Evolutionary conservation across 2,797 vertebrate species (phyloP).

Genomic region (Gouania willdenowi): DNA sequence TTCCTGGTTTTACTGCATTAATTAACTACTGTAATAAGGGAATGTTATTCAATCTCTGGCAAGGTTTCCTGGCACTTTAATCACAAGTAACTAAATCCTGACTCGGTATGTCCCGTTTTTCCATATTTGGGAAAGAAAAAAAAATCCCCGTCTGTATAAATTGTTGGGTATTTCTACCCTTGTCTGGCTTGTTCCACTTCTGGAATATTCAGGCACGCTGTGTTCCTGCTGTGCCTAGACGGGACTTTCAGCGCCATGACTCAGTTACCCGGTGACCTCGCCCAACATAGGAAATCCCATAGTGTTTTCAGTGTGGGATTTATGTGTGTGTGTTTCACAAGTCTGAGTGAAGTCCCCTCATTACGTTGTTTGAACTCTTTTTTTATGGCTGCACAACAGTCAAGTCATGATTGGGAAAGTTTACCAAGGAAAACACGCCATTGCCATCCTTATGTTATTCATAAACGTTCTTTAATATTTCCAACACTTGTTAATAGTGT

Average conservation of each 20-base stretch:
- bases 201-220: slow-evolving; percentile 33
- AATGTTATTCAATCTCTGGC: slow-evolving; percentile 10
- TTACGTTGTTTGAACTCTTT: slow-evolving; percentile 16
- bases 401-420: slow-evolving; percentile 8
- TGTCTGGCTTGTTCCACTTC: slow-evolving; percentile 1
- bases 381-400: slow-evolving; percentile 1
- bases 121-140: neutral
- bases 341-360: slow-evolving; percentile 21
- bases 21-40: slow-evolving; percentile 4
- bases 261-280: slow-evolving; percentile 61
- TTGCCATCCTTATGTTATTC: slow-evolving; percentile 12
- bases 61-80: slow-evolving; percentile 19
- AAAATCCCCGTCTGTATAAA: slow-evolving; percentile 12
- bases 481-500: slow-evolving; percentile 63
- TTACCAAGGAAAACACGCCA: slow-evolving; percentile 14
- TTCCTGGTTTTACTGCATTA: neutral
- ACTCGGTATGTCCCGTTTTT: slow-evolving; percentile 3
- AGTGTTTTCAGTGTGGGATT: slow-evolving; percentile 37
- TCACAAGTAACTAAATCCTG: too few species aligned
- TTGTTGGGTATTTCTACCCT: slow-evolving; percentile 1
- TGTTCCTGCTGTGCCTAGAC: slow-evolving; percentile 42
- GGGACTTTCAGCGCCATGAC: slow-evolving; percentile 65
- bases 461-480: slow-evolving; percentile 60
- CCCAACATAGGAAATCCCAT: slow-evolving; percentile 67
- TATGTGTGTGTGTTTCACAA: slow-evolving; percentile 16